Conservation (phyloP, 2,888 invertebrate genomes). For the Parochlus steinenii region DNA sequence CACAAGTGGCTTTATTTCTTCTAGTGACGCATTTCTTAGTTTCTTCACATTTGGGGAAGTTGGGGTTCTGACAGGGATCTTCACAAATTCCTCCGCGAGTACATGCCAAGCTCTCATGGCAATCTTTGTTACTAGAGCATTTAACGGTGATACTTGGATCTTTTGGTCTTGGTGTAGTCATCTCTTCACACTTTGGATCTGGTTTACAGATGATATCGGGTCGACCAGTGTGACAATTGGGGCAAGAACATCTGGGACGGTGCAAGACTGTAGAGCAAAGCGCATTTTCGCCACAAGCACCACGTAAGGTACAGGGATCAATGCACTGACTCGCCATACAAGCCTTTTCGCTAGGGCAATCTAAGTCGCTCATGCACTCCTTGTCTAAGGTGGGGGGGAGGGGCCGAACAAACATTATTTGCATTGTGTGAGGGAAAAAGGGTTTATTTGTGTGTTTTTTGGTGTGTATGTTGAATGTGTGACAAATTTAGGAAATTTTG, state of each 20-base stretch:
- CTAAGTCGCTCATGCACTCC: constrained; percentile 80
- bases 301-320: constrained; percentile 78
- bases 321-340: constrained; percentile 81
- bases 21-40: constrained; percentile 81
- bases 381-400: too few relatives aligned
- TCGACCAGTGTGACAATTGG: constrained; percentile 72
- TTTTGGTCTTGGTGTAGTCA: constrained; percentile 38
- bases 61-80: constrained; percentile 53
- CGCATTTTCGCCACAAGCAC: constrained; percentile 78
- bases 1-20: constrained; percentile 69
- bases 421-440: too few relatives aligned
- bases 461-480: too few relatives aligned
- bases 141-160: constrained; percentile 35
- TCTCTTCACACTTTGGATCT: constrained; percentile 58
- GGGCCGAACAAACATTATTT: too few relatives aligned
- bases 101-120: constrained; percentile 59
- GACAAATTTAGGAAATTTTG: too few relatives aligned
- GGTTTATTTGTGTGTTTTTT: too few relatives aligned
- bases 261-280: constrained; percentile 72
- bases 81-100: constrained; percentile 56
- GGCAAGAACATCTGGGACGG: constrained; percentile 73
- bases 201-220: constrained; percentile 63
- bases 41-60: constrained; percentile 46
- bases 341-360: constrained; percentile 82
- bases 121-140: constrained; percentile 52